Percentiles rank a stretch among this genome's conserved stretches.
Evolutionary conservation across 1,140 invertebrate species (phyloP).

Genomic region (Aporrectodea caliginosa): DNA sequence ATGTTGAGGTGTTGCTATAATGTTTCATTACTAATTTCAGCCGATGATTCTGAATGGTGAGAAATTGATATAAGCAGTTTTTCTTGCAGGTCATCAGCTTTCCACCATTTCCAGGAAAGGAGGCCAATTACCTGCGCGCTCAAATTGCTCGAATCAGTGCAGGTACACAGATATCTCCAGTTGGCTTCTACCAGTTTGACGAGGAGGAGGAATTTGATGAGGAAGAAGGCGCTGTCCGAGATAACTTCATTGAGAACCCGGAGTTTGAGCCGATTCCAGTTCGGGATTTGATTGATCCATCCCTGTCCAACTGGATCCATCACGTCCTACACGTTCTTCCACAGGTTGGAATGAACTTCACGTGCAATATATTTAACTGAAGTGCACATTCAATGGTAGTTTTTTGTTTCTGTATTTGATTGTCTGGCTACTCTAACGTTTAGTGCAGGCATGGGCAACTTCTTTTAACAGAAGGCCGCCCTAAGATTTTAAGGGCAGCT

Average conservation of each 20-base stretch:
- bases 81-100: slow-evolving; percentile 49
- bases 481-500: no score
- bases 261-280: slow-evolving; percentile 56
- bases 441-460: no score
- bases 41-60: no score
- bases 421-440: no score
- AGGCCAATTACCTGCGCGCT: slow-evolving; percentile 76
- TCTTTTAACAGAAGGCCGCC: no score
- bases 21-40: no score
- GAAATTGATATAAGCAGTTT: no score
- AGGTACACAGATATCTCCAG: slow-evolving; percentile 73
- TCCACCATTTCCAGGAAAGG: slow-evolving; percentile 65
- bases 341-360: no score
- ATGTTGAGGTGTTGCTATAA: no score
- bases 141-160: slow-evolving; percentile 78
- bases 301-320: slow-evolving; percentile 76
- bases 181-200: slow-evolving; percentile 60
- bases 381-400: no score
- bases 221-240: slow-evolving; percentile 45
- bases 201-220: slow-evolving; percentile 61
- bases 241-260: slow-evolving; percentile 54
- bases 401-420: no score
- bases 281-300: slow-evolving; percentile 61
- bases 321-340: slow-evolving; percentile 72
- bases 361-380: no score